Evolutionary conservation across 2,888 invertebrate genomes (phyloP).

Genomic region (Agrochola lychnidis): DNA sequence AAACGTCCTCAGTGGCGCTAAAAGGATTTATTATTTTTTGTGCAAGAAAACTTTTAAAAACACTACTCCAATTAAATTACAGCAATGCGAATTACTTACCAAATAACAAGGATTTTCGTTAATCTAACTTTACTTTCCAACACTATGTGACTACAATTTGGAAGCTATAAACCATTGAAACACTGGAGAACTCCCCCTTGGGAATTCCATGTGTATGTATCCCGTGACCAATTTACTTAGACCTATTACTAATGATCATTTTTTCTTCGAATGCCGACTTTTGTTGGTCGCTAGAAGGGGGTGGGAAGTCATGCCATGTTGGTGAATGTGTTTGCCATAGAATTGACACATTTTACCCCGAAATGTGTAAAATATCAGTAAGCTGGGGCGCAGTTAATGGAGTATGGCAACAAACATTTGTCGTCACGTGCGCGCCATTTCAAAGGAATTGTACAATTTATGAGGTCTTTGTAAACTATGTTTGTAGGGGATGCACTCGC

Average conservation of each 20-base stretch:
- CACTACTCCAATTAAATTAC: neutral
- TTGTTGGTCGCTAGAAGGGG: conserved; percentile 21
- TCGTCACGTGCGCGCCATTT: conserved; percentile 79
- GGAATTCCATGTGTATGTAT: conserved; percentile 78
- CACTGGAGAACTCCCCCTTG: conserved; percentile 69
- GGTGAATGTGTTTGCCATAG: conserved; percentile 69
- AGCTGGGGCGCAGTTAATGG: conserved; percentile 79
- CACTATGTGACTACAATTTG: conserved; percentile 62
- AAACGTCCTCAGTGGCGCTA: no score
- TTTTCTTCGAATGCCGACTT: neutral
- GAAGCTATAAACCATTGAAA: conserved; percentile 70
- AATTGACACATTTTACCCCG: conserved; percentile 80
- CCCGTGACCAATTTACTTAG: conserved; percentile 67
- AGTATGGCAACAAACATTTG: conserved; percentile 77
- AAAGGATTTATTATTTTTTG: no score
- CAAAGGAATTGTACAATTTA: conserved; percentile 70
- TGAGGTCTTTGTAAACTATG: conserved; percentile 56
- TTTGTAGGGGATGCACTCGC: conserved; percentile 30
- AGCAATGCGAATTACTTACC: neutral
- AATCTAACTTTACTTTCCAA: conserved; percentile 40
- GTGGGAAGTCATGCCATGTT: conserved; percentile 67
- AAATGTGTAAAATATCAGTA: conserved; percentile 73
- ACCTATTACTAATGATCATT: conserved; percentile 52
- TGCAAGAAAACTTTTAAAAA: neutral
- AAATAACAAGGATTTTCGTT: neutral